phyloP scores from a whole-genome alignment of 2,113 vertebrate genomes.

The Clarias gariepinus region DNA sequence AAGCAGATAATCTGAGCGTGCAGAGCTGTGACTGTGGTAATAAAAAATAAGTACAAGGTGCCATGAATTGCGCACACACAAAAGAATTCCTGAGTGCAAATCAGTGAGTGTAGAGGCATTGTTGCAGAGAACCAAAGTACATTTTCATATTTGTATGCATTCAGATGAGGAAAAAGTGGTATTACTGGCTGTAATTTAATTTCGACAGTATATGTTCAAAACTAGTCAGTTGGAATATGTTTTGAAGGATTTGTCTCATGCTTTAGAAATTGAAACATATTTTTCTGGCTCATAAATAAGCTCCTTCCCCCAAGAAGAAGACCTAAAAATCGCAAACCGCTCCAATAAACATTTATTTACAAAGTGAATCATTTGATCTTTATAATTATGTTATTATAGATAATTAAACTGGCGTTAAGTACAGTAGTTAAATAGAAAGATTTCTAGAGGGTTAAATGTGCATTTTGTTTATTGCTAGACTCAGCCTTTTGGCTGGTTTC shows the following conservation, averaged over 20 bases:
- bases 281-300: background rate
- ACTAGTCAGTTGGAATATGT: background rate
- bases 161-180: background rate
- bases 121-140: background rate
- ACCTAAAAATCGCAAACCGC: background rate
- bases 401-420: background rate
- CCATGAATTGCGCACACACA: background rate
- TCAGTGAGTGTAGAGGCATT: background rate
- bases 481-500: background rate
- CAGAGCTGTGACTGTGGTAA: background rate
- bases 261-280: background rate
- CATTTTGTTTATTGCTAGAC: background rate
- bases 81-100: background rate
- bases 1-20: background rate
- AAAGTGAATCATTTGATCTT: background rate
- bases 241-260: background rate
- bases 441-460: background rate
- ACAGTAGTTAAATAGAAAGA: background rate
- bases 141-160: background rate
- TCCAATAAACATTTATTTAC: background rate
- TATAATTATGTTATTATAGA: background rate
- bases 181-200: background rate
- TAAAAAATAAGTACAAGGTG: background rate
- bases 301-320: background rate
- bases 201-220: background rate